These are phyloP conservation scores for Onychorhynchus coronatus DNA, from an alignment of 2,113 vertebrate genomes.

Conservation along the genomic window DNA sequence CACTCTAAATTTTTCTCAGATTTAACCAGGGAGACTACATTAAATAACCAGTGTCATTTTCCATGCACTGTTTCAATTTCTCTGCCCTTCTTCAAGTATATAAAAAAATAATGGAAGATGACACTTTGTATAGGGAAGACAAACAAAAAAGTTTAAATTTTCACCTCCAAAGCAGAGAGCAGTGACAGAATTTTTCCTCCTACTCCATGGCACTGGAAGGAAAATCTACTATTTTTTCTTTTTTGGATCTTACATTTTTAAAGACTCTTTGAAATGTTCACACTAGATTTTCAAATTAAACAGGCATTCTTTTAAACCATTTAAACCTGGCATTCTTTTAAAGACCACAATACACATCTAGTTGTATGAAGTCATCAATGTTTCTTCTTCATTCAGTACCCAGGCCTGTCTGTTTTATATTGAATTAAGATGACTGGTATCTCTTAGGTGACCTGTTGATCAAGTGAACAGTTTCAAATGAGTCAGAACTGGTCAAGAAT, in stretches of 20 bases:
- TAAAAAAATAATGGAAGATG: background rate
- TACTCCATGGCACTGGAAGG: background rate
- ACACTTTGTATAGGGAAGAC: background rate
- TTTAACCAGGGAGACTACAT: background rate
- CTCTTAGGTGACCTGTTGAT: background rate
- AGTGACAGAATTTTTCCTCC: background rate
- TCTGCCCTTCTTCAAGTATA: background rate
- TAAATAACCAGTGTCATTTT: background rate
- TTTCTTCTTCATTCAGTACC: background rate
- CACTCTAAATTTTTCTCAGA: background rate
- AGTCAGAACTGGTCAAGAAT: background rate
- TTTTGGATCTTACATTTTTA: background rate
- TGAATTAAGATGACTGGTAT: background rate
- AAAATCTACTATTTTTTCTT: background rate
- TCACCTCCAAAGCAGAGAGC: background rate
- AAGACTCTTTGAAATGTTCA: background rate
- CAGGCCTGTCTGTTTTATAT: background rate
- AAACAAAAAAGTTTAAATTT: background rate
- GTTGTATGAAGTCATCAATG: background rate
- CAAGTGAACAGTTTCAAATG: background rate
- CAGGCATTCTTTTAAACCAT: background rate
- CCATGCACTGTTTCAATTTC: background rate
- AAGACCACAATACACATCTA: background rate
- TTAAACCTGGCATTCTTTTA: background rate
- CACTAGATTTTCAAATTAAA: background rate